Percentiles rank a stretch among this genome's conserved stretches.
Conservation (phyloP, 2,888 invertebrate genomes). For the Mesorhabditis spiculigera region DNA sequence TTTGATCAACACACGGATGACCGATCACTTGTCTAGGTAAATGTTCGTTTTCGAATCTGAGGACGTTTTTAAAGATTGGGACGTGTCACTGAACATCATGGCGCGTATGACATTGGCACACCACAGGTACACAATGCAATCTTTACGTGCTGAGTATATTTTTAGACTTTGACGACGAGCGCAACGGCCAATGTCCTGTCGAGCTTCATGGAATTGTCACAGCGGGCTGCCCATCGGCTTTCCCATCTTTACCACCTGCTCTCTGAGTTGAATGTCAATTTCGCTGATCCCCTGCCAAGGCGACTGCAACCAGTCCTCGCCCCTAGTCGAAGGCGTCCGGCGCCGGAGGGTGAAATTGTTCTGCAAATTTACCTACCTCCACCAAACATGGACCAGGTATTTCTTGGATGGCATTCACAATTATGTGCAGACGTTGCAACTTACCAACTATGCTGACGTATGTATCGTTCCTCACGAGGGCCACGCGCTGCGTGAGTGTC, state of each 20-base stretch:
- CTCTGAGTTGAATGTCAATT: conserved; percentile 1
- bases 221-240: neutral
- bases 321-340: neutral
- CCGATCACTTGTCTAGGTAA: too few relatives aligned
- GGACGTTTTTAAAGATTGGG: neutral
- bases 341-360: neutral
- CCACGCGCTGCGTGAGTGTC: too few relatives aligned
- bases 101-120: neutral
- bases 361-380: too few relatives aligned
- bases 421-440: too few relatives aligned
- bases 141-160: neutral
- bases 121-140: neutral
- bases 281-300: neutral
- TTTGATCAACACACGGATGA: too few relatives aligned
- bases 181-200: neutral
- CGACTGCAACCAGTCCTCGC: neutral
- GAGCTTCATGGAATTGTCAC: neutral
- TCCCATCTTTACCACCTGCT: neutral
- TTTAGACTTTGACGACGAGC: neutral
- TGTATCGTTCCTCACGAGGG: too few relatives aligned
- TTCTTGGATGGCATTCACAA: too few relatives aligned
- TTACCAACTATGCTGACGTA: too few relatives aligned
- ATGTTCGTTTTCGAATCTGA: too few relatives aligned
- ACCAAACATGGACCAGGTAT: too few relatives aligned
- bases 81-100: neutral